Percentiles rank a stretch among this genome's conserved stretches.
phyloP scores from a whole-genome alignment of 2,113 vertebrate species.

The Chamaetylas fuelleborni region DNA sequence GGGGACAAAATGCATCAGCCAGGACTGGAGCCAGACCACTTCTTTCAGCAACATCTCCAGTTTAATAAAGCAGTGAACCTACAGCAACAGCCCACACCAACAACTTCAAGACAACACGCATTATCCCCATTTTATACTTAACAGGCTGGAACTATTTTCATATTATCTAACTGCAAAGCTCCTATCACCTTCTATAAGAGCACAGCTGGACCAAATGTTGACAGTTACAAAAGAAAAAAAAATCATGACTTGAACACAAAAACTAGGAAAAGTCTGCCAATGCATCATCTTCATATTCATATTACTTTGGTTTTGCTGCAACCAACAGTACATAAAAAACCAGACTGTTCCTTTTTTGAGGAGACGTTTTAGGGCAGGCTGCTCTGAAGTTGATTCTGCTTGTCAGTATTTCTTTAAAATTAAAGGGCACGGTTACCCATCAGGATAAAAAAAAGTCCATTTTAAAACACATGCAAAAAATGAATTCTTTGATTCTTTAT shows the following conservation, averaged over 20 bases:
- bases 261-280: neutral
- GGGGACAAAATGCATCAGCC: neutral
- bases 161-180: neutral
- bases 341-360: neutral
- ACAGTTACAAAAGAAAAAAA: neutral
- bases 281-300: neutral
- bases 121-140: neutral
- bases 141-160: neutral
- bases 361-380: neutral
- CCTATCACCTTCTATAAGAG: neutral
- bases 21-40: neutral
- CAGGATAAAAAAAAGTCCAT: neutral
- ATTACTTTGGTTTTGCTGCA: neutral
- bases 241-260: neutral
- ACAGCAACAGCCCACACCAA: neutral
- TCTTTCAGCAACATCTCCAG: neutral
- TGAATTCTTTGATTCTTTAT: conserved; percentile 18
- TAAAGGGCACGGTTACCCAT: neutral
- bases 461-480: conserved; percentile 32
- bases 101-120: neutral
- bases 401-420: conserved; percentile 1
- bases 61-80: neutral
- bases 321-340: neutral
- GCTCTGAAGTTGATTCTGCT: neutral
- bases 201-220: neutral